Evolutionary conservation across 1,140 invertebrate genomes (phyloP).

Genomic region (Lucilia cuprina): DNA sequence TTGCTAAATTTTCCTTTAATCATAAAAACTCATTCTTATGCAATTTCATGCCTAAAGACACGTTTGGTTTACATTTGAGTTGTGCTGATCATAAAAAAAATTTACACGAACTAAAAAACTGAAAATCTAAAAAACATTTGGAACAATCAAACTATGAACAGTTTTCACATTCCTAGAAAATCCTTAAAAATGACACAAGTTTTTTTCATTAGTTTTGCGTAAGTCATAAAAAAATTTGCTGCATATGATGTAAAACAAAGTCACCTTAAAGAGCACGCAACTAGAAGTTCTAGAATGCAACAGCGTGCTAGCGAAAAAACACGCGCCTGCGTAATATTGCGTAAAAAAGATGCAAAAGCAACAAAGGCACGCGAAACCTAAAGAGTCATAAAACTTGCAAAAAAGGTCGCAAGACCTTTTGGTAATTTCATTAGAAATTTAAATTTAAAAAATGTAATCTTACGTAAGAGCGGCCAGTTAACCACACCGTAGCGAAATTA

Average conservation of each 20-base stretch:
- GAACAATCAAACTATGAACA: slow-evolving; percentile 1
- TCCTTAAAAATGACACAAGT: neutral
- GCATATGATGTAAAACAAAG: slow-evolving; percentile 38
- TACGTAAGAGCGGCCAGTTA: neutral
- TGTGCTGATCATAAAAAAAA: neutral
- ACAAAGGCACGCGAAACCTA: slow-evolving; percentile 18
- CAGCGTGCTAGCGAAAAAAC: neutral
- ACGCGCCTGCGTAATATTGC: slow-evolving; percentile 6
- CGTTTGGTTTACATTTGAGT: neutral
- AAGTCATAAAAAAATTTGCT: neutral
- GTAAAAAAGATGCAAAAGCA: slow-evolving; percentile 11
- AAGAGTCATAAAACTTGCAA: neutral
- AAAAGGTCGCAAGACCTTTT: neutral
- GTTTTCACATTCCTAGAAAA: neutral
- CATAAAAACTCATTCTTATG: neutral
- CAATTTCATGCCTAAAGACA: neutral
- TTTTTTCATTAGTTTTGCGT: neutral
- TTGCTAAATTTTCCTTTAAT: neutral
- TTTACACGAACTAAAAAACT: slow-evolving; percentile 26
- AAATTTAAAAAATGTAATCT: slow-evolving; percentile 16
- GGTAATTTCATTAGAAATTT: neutral
- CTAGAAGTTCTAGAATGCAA: slow-evolving; percentile 49
- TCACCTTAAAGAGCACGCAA: slow-evolving; percentile 58
- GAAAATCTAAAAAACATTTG: slow-evolving; percentile 35
- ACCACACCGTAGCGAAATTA: slow-evolving; percentile 23